Percentiles rank a stretch among this genome's conserved stretches.
These are phyloP conservation scores for Caenorhabditis latens DNA, from an alignment of 1,140 invertebrate genomes.

Conservation along the genomic window DNA sequence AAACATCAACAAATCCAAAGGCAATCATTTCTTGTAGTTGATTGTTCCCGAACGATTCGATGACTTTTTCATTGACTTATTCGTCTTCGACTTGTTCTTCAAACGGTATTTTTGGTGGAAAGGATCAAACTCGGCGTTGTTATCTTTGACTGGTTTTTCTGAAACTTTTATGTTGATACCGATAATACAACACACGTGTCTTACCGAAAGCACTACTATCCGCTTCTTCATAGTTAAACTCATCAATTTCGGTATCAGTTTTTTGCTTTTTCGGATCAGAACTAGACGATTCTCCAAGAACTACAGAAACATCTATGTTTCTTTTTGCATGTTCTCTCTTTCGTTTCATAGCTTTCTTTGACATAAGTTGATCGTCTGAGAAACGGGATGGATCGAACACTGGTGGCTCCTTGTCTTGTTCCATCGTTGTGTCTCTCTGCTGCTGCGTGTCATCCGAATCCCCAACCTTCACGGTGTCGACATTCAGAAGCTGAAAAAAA, in stretches of 20 bases:
- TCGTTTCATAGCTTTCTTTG: conserved; percentile 53
- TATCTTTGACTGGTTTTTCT: conserved; percentile 1
- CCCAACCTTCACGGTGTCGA: neutral
- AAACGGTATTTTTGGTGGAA: conserved; percentile 38
- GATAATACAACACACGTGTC: neutral
- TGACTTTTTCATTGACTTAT: conserved; percentile 11
- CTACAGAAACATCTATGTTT: conserved; percentile 37
- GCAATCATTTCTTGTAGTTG: conserved; percentile 30
- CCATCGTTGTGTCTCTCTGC: neutral
- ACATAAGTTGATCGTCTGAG: conserved; percentile 12
- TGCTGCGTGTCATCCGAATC: neutral
- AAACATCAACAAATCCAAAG: neutral
- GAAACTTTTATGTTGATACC: neutral
- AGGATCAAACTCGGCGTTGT: neutral
- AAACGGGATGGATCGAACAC: conserved; percentile 37
- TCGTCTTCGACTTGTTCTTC: conserved; percentile 15
- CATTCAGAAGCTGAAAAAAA: conserved; percentile 48
- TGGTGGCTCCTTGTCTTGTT: neutral
- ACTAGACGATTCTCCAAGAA: conserved; percentile 1
- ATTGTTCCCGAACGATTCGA: conserved; percentile 37
- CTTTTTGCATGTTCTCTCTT: conserved; percentile 11
- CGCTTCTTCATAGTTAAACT: conserved; percentile 8
- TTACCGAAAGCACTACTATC: conserved; percentile 37
- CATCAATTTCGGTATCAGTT: neutral
- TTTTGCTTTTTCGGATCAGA: neutral